Conservation (phyloP, 2,888 invertebrate genomes). For the Pammene aurita region DNA sequence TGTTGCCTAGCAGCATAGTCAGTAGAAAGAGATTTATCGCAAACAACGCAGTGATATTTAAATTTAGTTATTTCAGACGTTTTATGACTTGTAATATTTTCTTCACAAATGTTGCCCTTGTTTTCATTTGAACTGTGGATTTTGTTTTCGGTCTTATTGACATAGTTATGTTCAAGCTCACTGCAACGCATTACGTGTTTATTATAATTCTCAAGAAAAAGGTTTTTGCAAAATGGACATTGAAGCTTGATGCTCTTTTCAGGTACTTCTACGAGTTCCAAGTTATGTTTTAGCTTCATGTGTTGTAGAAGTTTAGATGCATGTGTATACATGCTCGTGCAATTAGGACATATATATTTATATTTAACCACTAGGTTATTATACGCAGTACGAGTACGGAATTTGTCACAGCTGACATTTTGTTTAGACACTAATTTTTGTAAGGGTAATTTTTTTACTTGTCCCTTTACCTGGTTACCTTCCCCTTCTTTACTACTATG, state of each 20-base stretch:
- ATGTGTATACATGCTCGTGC: background rate
- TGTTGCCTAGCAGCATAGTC: background rate
- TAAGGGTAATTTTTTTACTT: background rate
- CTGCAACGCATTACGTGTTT: background rate
- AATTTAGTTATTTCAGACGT: background rate
- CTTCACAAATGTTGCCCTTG: background rate
- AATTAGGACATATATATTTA: conserved; percentile 7
- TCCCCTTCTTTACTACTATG: background rate
- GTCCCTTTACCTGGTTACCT: background rate
- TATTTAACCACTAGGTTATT: background rate
- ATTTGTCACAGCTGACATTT: background rate
- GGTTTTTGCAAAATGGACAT: conserved; percentile 3
- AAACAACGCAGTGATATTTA: background rate
- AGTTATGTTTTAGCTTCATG: background rate
- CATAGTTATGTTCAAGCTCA: background rate
- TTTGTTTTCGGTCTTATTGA: background rate
- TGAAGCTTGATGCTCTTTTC: background rate
- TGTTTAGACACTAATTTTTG: background rate
- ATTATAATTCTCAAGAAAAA: conserved; percentile 5
- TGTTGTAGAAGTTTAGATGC: conserved; percentile 2
- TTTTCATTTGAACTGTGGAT: background rate
- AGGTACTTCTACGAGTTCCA: background rate
- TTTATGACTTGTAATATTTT: background rate
- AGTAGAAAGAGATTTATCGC: background rate
- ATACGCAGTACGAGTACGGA: background rate